A percentile compares a stretch with the other conserved stretches of the same genome.
Conservation (phyloP, 2,888 invertebrate genomes). For the Spodoptera littoralis region DNA sequence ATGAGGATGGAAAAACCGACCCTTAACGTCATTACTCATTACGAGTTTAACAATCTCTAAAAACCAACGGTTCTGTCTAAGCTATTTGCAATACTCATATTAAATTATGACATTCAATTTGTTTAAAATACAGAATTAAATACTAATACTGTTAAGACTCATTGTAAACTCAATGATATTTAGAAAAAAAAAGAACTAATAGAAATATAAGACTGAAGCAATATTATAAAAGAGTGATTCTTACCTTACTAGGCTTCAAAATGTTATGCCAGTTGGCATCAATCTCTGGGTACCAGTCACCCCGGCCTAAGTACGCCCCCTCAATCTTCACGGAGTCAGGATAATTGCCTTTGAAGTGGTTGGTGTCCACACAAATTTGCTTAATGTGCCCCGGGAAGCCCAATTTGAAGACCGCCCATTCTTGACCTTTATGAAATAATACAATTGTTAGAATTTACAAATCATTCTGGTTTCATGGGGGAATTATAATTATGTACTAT, state of each 20-base stretch:
- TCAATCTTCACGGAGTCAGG: slow-evolving; percentile 90
- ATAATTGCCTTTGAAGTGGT: slow-evolving; percentile 91
- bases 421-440: slow-evolving; percentile 78
- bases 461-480: not conserved
- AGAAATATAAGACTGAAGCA: no score
- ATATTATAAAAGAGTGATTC: slow-evolving; percentile 7
- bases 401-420: slow-evolving; percentile 90
- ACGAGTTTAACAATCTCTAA: not conserved
- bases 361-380: slow-evolving; percentile 89
- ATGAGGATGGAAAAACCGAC: no score
- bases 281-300: slow-evolving; percentile 69
- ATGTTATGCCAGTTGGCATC: slow-evolving; percentile 81
- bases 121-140: no score
- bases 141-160: not conserved
- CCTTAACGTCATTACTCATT: not conserved
- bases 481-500: not conserved
- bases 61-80: not conserved
- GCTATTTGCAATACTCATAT: no score
- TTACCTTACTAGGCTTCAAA: slow-evolving; percentile 87
- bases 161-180: no score
- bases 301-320: slow-evolving; percentile 75
- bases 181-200: no score
- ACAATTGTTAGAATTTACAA: slow-evolving; percentile 5
- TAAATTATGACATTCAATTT: no score
- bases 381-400: slow-evolving; percentile 86